Evolutionary conservation across 2,888 invertebrate species (phyloP).

Genomic region (Melinaea marsaeus): DNA sequence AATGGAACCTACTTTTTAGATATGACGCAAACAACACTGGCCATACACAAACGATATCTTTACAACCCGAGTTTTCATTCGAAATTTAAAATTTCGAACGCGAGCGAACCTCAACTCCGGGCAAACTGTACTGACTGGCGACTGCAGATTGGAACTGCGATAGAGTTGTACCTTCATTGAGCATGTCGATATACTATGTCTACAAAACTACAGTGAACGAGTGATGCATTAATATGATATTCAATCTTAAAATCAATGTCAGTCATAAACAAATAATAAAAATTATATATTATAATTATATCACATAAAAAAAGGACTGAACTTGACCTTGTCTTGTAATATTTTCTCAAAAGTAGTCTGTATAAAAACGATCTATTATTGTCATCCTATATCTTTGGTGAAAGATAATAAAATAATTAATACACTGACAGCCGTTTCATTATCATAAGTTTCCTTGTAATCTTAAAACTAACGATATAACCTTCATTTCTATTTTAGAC

Average conservation of each 20-base stretch:
- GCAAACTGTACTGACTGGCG: conserved; percentile 58
- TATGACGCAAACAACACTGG: conserved; percentile 27
- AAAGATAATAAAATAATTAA: no score
- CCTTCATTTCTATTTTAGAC: no score
- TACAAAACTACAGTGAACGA: conserved; percentile 24
- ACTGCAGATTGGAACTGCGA: conserved; percentile 49
- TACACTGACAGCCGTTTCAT: no score
- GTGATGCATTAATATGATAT: conserved; percentile 1
- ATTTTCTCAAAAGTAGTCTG: no score
- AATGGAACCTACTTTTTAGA: conserved; percentile 29
- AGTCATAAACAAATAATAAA: not conserved
- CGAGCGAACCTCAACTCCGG: conserved; percentile 54
- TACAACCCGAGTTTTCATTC: conserved; percentile 34
- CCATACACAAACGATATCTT: conserved; percentile 27
- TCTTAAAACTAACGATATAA: no score
- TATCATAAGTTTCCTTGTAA: no score
- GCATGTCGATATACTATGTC: conserved; percentile 41
- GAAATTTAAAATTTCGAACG: conserved; percentile 42
- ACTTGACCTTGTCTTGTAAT: not conserved
- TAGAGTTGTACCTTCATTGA: conserved; percentile 46
- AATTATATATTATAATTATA: not conserved
- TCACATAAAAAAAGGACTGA: not conserved
- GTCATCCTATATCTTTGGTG: not conserved
- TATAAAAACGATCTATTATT: conserved; percentile 1
- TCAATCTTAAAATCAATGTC: not conserved